Base-by-base conservation (phyloP, 2,797 vertebrate species). In the Borostomias antarcticus region DNA sequence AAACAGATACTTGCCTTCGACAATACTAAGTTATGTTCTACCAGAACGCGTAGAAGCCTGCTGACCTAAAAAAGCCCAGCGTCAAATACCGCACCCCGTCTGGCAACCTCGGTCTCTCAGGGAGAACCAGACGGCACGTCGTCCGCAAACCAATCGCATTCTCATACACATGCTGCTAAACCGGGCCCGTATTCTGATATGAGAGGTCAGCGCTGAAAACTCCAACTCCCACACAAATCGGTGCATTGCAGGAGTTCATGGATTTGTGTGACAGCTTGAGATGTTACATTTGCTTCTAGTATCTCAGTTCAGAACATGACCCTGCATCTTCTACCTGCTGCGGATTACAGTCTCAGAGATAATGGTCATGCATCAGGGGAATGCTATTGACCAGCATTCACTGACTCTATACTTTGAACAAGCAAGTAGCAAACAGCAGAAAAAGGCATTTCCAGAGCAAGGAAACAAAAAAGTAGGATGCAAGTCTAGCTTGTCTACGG, bases 111-210 rank as follows among this genome's bases (percentile, higher is more conserved):
- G 8, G 19, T 13, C 13, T 66, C 37, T 32, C 47, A n/a, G 26
- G 64, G 57, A 62, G 15, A 77, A 52, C 15, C 40, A 45, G 40
- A 15, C 13, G 15, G 9, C 59, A 23, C 13, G 62, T 33, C 58
- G 54, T 28, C 50, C 61, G 48, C 57, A 57, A 51, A 50, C 51
- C 50, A 47, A 45, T 45, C 37, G 57, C 66, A 70, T 79, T 66
- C 68, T 68, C 81, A 79, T 63, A 69, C 73, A 68, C 82, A 85
- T 83, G 86, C 81, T 70, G 29, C 26, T 67, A 40, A 53, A 30
- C 9, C 23, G 45, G 43, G 45, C 59, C 62, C 70, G 66, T 70
- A 64, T 69, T 81, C 71, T 73, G 73, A 76, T 37, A 30, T 70
- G 69, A 79, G 75, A 81, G 64, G 23, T 9, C 7, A 69, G 63